phyloP scores from a whole-genome alignment of 2,888 invertebrate genomes.

The Thymelicus acteon region DNA sequence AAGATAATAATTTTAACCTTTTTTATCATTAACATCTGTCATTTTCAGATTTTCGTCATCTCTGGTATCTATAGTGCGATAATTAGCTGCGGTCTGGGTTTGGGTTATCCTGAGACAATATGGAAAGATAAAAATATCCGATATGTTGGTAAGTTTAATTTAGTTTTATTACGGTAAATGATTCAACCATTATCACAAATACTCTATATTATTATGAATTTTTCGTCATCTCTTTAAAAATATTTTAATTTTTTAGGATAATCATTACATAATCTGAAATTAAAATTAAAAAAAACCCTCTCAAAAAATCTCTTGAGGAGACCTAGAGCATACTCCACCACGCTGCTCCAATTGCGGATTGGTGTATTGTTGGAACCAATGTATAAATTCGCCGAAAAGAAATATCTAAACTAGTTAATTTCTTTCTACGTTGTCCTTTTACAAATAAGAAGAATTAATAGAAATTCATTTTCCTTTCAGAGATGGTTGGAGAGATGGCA shows the following conservation, averaged over 20 bases:
- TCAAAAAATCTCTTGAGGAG: too few species aligned
- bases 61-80: conserved; percentile 23
- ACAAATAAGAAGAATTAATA: conserved; percentile 10
- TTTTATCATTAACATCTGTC: too few species aligned
- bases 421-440: not conserved
- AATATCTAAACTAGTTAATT: not conserved
- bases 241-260: too few species aligned
- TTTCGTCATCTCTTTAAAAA: too few species aligned
- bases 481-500: conserved; percentile 27
- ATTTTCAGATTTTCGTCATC: conserved; percentile 30
- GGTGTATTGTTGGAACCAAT: not conserved
- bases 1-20: too few species aligned
- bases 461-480: conserved; percentile 28
- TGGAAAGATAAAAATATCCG: conserved; percentile 5
- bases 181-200: too few species aligned
- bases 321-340: too few species aligned
- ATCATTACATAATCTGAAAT: too few species aligned
- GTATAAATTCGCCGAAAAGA: conserved; percentile 7
- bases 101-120: conserved; percentile 12
- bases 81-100: conserved; percentile 24
- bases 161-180: too few species aligned
- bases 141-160: conserved; percentile 17
- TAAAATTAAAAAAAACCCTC: too few species aligned
- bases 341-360: too few species aligned
- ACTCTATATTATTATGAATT: too few species aligned